Percentiles rank a stretch among this genome's conserved stretches.
Evolutionary conservation across 2,888 invertebrate genomes (phyloP).

Genomic region (Eupithecia vulgata): DNA sequence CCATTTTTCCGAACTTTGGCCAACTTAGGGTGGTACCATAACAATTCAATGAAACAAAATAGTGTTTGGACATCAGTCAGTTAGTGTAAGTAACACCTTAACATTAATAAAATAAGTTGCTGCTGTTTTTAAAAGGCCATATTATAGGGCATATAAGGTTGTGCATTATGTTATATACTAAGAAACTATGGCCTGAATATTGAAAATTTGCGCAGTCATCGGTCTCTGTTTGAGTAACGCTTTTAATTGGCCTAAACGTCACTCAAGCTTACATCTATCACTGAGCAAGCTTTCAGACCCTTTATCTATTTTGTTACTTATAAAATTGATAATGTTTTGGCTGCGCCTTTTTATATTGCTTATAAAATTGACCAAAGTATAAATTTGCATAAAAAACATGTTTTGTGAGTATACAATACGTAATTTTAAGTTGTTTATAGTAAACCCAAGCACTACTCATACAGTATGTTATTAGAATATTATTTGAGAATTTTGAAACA

Average conservation of each 20-base stretch:
- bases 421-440: not conserved
- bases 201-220: too few relatives aligned
- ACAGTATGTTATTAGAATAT: not conserved
- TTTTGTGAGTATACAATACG: not conserved
- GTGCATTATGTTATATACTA: not conserved
- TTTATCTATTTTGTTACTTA: not conserved
- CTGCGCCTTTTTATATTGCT: constrained; percentile 9
- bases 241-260: too few relatives aligned
- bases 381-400: not conserved
- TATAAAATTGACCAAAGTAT: constrained; percentile 10
- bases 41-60: not conserved
- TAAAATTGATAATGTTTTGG: not conserved
- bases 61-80: not conserved
- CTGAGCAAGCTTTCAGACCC: too few relatives aligned
- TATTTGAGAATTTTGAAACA: not conserved
- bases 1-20: not conserved
- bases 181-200: not conserved
- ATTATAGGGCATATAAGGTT: not conserved
- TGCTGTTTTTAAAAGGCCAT: not conserved
- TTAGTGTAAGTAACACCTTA: not conserved
- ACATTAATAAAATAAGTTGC: not conserved
- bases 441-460: not conserved
- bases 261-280: too few relatives aligned
- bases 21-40: not conserved
- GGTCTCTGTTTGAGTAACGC: too few relatives aligned